Percentiles rank a stretch among this genome's conserved stretches.
phyloP scores from a whole-genome alignment of 2,888 invertebrate genomes.

The Ectobius pallidus region DNA sequence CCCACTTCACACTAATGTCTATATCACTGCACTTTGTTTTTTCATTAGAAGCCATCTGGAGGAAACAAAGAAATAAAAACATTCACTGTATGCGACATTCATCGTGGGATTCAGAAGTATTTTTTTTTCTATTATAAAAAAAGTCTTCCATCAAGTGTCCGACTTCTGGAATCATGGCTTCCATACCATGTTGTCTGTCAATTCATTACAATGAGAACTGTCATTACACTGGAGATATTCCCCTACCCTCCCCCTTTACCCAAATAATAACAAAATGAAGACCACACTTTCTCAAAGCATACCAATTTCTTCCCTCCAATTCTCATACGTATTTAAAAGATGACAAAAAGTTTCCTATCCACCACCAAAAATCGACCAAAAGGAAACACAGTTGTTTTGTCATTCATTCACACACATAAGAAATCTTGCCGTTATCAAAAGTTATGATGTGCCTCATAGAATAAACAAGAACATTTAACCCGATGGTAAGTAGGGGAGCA shows the following conservation, averaged over 20 bases:
- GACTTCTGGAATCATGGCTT: not conserved
- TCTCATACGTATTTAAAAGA: constrained; percentile 10
- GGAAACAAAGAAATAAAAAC: not conserved
- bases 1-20: constrained; percentile 9
- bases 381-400: constrained; percentile 16
- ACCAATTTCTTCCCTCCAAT: constrained; percentile 16
- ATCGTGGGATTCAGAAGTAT: not conserved
- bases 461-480: not conserved
- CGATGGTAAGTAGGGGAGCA: not conserved
- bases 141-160: constrained; percentile 8
- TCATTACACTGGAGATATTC: not conserved
- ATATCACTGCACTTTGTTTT: constrained; percentile 11
- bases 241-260: constrained; percentile 12
- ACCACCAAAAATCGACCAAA: constrained; percentile 31
- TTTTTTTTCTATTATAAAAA: not conserved
- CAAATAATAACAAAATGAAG: constrained; percentile 6
- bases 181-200: no score
- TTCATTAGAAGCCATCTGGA: constrained; percentile 16
- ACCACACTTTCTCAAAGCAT: constrained; percentile 11
- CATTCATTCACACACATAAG: constrained; percentile 18
- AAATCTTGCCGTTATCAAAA: constrained; percentile 14
- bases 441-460: constrained; percentile 14
- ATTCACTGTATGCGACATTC: constrained; percentile 20
- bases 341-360: constrained; percentile 30
- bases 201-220: not conserved